phyloP scores from a whole-genome alignment of 2,797 vertebrate species.

The Vultur gryphus region DNA sequence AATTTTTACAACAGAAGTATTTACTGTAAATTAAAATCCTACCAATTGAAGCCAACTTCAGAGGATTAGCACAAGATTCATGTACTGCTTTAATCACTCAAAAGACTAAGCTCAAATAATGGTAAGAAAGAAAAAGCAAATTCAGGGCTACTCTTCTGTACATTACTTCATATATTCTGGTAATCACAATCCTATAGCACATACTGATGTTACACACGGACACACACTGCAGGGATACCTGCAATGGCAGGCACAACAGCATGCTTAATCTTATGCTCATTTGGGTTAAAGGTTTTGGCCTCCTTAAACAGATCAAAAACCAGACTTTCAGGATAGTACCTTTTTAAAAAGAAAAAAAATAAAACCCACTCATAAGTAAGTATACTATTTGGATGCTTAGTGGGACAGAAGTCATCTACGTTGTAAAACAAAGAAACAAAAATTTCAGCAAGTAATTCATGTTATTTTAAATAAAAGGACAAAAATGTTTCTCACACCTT shows the following conservation, averaged over 20 bases:
- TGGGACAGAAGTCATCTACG: background rate
- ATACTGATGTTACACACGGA: background rate
- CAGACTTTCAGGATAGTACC: background rate
- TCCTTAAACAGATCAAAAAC: background rate
- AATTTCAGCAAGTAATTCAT: background rate
- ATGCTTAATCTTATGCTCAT: background rate
- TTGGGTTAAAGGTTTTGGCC: background rate
- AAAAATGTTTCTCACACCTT: background rate
- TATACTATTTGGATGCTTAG: background rate
- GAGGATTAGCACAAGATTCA: background rate
- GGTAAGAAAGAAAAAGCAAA: background rate
- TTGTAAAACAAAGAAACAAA: background rate
- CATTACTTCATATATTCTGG: background rate
- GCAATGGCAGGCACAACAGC: background rate
- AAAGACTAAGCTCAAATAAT: background rate
- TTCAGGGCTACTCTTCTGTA: background rate
- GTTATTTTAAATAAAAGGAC: background rate
- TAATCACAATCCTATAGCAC: background rate
- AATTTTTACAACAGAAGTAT: background rate
- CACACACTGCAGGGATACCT: background rate
- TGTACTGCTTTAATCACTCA: background rate
- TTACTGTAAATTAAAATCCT: conserved; percentile 23
- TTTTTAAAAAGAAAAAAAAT: background rate
- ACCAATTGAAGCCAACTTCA: background rate
- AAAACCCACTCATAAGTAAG: background rate